Conservation (phyloP, 2,113 vertebrate genomes). For the Ochotona curzoniae region DNA sequence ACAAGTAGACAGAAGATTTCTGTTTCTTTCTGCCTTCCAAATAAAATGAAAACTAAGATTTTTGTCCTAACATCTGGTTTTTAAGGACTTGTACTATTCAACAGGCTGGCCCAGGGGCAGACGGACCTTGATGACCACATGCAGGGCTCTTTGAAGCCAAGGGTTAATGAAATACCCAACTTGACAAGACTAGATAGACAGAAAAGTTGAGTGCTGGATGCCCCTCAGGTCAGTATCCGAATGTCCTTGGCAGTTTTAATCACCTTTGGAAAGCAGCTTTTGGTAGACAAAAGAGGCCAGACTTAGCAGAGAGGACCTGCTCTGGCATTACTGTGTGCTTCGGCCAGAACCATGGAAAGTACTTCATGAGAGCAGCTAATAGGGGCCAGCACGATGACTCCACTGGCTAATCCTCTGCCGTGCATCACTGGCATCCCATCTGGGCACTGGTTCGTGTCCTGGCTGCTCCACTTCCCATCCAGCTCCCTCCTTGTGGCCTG, state of each 20-base stretch:
- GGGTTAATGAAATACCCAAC: not conserved
- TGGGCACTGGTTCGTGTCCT: too few species aligned
- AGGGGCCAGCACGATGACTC: too few species aligned
- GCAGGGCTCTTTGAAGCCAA: not conserved
- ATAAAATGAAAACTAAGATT: too few species aligned
- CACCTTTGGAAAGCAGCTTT: conserved; percentile 15
- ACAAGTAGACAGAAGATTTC: too few species aligned
- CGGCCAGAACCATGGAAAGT: too few species aligned
- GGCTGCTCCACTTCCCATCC: too few species aligned
- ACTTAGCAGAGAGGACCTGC: not conserved
- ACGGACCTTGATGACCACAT: not conserved
- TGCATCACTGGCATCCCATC: too few species aligned
- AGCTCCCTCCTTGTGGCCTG: too few species aligned
- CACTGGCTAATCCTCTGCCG: too few species aligned
- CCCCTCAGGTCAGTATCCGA: not conserved
- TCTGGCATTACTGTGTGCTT: not conserved
- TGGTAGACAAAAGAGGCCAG: not conserved
- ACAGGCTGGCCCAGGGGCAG: not conserved
- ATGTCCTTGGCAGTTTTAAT: not conserved
- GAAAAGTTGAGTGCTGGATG: not conserved
- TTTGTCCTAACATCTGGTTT: not conserved
- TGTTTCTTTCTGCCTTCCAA: too few species aligned
- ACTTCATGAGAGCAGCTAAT: too few species aligned
- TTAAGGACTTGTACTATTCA: not conserved
- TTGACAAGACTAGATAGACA: not conserved